Evolutionary conservation across 2,113 vertebrate species (phyloP).

Genomic region (Dromiciops gliroides): DNA sequence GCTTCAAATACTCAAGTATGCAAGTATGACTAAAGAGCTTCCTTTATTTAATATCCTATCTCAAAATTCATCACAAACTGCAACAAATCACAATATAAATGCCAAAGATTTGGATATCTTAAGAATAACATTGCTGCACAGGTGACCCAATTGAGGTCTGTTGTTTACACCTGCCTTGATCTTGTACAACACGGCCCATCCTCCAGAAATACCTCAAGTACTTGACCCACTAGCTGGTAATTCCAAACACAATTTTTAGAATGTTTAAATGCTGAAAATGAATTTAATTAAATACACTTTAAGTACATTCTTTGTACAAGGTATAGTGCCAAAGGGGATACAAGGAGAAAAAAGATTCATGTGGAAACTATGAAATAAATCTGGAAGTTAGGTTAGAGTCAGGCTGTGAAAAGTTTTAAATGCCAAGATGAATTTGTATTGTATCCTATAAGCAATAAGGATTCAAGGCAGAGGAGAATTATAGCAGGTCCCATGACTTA

Average conservation of each 20-base stretch:
- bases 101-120: neutral
- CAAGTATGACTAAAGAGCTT: constrained; percentile 8
- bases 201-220: neutral
- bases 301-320: neutral
- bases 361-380: neutral
- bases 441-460: neutral
- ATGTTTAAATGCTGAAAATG: neutral
- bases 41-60: neutral
- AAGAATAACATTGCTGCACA: neutral
- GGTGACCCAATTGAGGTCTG: neutral
- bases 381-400: neutral
- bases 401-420: neutral
- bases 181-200: neutral
- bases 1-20: neutral
- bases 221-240: neutral
- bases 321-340: neutral
- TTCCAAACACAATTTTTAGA: neutral
- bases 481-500: neutral
- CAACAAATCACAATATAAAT: neutral
- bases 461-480: neutral
- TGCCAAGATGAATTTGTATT: neutral
- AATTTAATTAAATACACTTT: neutral
- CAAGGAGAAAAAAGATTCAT: neutral
- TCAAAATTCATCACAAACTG: neutral
- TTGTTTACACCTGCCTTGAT: neutral